Base-by-base conservation (phyloP, 2,113 vertebrate genomes). In the Tyto alba region DNA sequence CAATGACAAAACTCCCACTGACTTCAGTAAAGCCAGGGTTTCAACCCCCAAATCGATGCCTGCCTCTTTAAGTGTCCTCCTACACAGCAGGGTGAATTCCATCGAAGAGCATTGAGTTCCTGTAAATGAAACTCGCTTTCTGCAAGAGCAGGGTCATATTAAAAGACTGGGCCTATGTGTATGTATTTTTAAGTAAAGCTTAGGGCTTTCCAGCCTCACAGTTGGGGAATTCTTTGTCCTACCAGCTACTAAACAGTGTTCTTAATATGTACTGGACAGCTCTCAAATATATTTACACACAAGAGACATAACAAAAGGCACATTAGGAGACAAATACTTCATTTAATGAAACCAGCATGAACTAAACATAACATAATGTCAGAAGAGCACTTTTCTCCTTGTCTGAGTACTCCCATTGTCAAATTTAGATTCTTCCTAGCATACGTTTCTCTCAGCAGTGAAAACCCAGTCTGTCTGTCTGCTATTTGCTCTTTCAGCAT, bases 231-330 rank as follows among this genome's bases (percentile, higher is more conserved):
- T 94, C 88, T 96, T 91, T 94, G 81, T 90, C 96, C 85, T 88
- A 94, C 85, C 66, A 56, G 53, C 72, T 80, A 66, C 91, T 93
- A 95, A 94, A 90, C 50, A 67, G 80, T 74, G 87, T 93, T 94
- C 94, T 86, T 92, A 84, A 84, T 76, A 80, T 41, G 62, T 94
- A 87, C 95, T 10, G 78, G 97, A 96, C 95, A 97, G 96, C 89
- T 96, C 94, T 96, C 86, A 96, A 91, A 84, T 90, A 67, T 90
- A 94, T 97, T 93, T 97, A 96, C 94, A 73, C 40, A 34, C 64
- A 55, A 91, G 90, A 98, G 96, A 97, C 97, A 96, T 96, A 98
- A 96, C 95, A 98, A 95, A 96, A 97, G 95, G 64, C 95, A 88
- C 87, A 84, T 93, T 86, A 96, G 89, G 95, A 97, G 97, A 97